Percentiles rank a stretch among this genome's conserved stretches.
These are phyloP conservation scores for Leontopithecus rosalia DNA, from an alignment of 2,797 vertebrate genomes.

Conservation along the genomic window DNA sequence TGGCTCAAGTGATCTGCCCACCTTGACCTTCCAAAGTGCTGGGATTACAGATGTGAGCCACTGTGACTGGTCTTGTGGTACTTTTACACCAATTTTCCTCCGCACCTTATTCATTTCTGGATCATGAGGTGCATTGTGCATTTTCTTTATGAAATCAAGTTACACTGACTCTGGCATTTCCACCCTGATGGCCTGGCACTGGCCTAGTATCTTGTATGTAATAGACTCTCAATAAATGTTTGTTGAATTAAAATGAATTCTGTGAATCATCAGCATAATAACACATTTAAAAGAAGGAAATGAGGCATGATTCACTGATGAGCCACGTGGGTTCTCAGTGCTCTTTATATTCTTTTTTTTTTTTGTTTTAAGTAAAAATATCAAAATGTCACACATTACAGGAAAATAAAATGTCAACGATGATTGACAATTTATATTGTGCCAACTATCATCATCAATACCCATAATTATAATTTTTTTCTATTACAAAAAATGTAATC, in stretches of 20 bases:
- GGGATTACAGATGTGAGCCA: background rate
- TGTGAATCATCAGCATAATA: constrained; percentile 43
- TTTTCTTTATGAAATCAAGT: constrained; percentile 1
- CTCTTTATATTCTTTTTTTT: constrained; percentile 35
- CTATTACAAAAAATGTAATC: background rate
- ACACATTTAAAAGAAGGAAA: constrained; percentile 48
- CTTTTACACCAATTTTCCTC: background rate
- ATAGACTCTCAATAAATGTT: constrained; percentile 34
- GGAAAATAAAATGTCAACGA: background rate
- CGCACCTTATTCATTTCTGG: background rate
- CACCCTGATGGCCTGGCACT: background rate
- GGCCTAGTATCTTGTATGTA: background rate
- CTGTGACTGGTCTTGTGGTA: background rate
- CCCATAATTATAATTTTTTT: background rate
- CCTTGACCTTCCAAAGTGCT: background rate
- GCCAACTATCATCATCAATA: background rate
- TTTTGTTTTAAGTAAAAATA: constrained; percentile 31
- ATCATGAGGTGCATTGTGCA: background rate
- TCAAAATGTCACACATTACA: background rate
- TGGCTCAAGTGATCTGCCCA: background rate
- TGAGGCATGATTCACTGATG: background rate
- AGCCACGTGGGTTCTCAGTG: background rate
- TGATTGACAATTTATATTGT: background rate
- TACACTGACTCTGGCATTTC: constrained; percentile 10
- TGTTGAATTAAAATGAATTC: constrained; percentile 36